These are phyloP conservation scores for Patella depressa DNA, from an alignment of 2,888 invertebrate species.

Conservation along the genomic window DNA sequence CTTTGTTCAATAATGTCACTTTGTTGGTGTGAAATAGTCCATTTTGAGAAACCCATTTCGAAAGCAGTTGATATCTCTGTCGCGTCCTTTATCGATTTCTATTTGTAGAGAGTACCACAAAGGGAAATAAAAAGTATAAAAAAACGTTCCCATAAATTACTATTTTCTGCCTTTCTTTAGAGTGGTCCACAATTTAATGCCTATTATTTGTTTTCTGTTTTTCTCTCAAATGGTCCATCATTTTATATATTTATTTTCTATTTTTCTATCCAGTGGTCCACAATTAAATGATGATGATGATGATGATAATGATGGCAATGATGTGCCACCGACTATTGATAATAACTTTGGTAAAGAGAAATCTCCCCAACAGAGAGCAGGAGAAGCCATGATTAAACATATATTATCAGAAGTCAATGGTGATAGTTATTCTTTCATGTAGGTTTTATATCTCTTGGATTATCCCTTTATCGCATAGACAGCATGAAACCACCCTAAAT, in stretches of 20 bases:
- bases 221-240: not conserved
- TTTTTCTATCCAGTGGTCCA: constrained; percentile 57
- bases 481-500: not conserved
- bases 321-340: constrained; percentile 13
- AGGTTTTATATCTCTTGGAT: constrained; percentile 7
- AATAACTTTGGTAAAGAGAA: constrained; percentile 60
- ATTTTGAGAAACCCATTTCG: too few relatives aligned
- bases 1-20: too few relatives aligned
- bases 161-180: too few relatives aligned
- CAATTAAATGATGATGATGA: constrained; percentile 60
- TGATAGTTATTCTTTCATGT: constrained; percentile 70
- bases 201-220: not conserved
- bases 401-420: constrained; percentile 69
- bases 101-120: too few relatives aligned
- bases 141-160: too few relatives aligned
- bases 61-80: too few relatives aligned
- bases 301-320: constrained; percentile 37
- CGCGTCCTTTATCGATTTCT: too few relatives aligned
- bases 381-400: constrained; percentile 62
- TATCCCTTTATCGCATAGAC: too few relatives aligned
- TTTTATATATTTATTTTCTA: constrained; percentile 2
- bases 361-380: constrained; percentile 64
- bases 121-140: too few relatives aligned
- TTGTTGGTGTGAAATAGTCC: too few relatives aligned
- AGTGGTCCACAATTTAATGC: too few relatives aligned